These are phyloP conservation scores for Corapipo altera DNA, from an alignment of 2,113 vertebrate species.

Conservation along the genomic window DNA sequence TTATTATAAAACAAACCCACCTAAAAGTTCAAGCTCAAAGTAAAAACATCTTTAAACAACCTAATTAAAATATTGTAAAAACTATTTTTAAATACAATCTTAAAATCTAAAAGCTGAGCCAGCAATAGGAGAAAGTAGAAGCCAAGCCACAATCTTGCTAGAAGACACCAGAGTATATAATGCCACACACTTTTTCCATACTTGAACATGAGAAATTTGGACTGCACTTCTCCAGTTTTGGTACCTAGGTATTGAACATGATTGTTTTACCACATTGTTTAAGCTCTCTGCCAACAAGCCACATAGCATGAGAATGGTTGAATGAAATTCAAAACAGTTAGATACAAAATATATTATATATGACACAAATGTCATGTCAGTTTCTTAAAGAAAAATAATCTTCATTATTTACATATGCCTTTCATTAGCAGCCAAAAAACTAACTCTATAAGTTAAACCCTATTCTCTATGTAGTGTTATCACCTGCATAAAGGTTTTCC, in stretches of 20 bases:
- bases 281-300: not conserved
- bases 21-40: slow-evolving; percentile 38
- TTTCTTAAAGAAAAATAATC: not conserved
- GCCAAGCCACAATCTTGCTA: slow-evolving; percentile 52
- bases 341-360: not conserved
- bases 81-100: slow-evolving; percentile 38
- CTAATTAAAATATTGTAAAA: slow-evolving; percentile 58
- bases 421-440: not conserved
- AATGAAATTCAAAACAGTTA: slow-evolving; percentile 22
- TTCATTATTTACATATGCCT: not conserved
- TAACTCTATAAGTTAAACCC: not conserved
- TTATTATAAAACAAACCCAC: slow-evolving; percentile 10
- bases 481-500: not conserved
- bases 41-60: slow-evolving; percentile 45
- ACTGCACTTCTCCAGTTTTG: not conserved
- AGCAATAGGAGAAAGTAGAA: not conserved
- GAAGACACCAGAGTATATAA: slow-evolving; percentile 30
- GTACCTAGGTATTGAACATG: slow-evolving; percentile 45
- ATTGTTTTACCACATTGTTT: slow-evolving; percentile 48
- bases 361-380: not conserved
- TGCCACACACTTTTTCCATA: slow-evolving; percentile 56
- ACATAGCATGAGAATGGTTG: not conserved
- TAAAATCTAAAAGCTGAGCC: slow-evolving; percentile 18
- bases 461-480: not conserved
- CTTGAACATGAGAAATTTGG: slow-evolving; percentile 34